Base-by-base conservation (phyloP, 2,888 invertebrate genomes). In the Dicranocentrus wangi region DNA sequence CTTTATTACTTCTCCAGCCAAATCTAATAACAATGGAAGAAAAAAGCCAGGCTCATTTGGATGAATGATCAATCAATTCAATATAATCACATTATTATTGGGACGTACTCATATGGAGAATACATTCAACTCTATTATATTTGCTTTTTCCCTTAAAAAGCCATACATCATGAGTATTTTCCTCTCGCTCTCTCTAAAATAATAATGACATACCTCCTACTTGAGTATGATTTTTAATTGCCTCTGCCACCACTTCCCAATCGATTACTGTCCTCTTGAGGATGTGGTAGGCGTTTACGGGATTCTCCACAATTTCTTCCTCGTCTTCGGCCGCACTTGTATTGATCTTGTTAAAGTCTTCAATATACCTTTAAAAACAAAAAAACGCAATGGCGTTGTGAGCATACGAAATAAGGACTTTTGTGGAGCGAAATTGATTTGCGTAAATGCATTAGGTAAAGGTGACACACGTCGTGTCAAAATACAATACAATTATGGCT, bases 231-330 rank as follows among this genome's bases (percentile, higher is more conserved):
- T 86, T 85, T 55, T 77, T 82, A 42, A 88, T 85, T 2, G 85
- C 83, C 28, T 86, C 82, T 17, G 87, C 84, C 5, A 88, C 84
- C 43, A 83, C 85, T 17, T 85, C 85, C 88, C 88, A 88, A 69
- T 88, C 87, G 19, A 88, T 86, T 5, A 88, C 87, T 2, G 88
- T 86, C 23, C 88, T 79, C 63, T 88, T 88, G 60, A 88, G 83
- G 65, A 88, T 86, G 61, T 88, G 87, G 77, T 87, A 88, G 28
- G 88, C 88, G 76, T 88, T 88, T 19, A 88, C 84, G 1, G 88
- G 88, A 85, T 88, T 87, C n/a, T 86, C 87, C 2, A 88, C 87
- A 43, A 87, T 82, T 63, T 85, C 85, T 19, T 81, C 71, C 10
- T 82, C 53, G 15, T 69, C 65, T 1, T 70, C 66, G 21, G 61